Evolutionary conservation across 2,113 vertebrate genomes (phyloP).

Genomic region (Albula glossodonta): DNA sequence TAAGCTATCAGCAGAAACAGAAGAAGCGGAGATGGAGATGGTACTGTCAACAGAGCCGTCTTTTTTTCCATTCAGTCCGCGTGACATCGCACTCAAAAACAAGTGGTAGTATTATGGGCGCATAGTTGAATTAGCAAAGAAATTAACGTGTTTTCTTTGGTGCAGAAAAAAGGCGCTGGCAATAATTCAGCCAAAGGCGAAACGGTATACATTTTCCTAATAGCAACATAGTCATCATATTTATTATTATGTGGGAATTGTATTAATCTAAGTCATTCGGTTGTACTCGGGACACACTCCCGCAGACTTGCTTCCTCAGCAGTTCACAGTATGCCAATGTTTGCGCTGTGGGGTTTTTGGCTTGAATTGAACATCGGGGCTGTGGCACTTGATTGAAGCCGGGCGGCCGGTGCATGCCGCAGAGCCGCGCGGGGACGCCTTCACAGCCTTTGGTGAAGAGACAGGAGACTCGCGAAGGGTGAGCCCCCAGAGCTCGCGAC

Average conservation of each 20-base stretch:
- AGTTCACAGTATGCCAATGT: slow-evolving; percentile 29
- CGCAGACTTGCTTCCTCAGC: slow-evolving; percentile 42
- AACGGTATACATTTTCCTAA: neutral
- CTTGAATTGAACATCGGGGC: slow-evolving; percentile 27
- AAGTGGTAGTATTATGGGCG: neutral
- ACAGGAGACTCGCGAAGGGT: slow-evolving; percentile 44
- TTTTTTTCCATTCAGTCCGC: neutral
- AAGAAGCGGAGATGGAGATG: slow-evolving; percentile 6
- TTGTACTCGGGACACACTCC: slow-evolving; percentile 36
- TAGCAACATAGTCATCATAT: neutral
- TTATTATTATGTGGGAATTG: neutral
- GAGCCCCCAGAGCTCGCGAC: slow-evolving; percentile 35
- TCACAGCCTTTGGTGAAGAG: slow-evolving; percentile 42
- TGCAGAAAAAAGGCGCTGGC: neutral
- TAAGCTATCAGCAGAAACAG: slow-evolving; percentile 12
- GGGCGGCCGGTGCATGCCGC: slow-evolving; percentile 34
- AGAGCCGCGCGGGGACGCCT: slow-evolving; percentile 22
- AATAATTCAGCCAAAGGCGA: neutral
- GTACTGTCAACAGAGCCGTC: slow-evolving; percentile 1
- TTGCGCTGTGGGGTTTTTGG: slow-evolving; percentile 37
- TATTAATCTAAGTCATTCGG: neutral
- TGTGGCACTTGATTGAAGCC: slow-evolving; percentile 33
- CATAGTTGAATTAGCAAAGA: neutral
- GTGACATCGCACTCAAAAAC: neutral
- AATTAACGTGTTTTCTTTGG: neutral